Percentiles rank a stretch among this genome's conserved stretches.
Conservation (phyloP, 2,888 invertebrate species). For the Eilema depressum region DNA sequence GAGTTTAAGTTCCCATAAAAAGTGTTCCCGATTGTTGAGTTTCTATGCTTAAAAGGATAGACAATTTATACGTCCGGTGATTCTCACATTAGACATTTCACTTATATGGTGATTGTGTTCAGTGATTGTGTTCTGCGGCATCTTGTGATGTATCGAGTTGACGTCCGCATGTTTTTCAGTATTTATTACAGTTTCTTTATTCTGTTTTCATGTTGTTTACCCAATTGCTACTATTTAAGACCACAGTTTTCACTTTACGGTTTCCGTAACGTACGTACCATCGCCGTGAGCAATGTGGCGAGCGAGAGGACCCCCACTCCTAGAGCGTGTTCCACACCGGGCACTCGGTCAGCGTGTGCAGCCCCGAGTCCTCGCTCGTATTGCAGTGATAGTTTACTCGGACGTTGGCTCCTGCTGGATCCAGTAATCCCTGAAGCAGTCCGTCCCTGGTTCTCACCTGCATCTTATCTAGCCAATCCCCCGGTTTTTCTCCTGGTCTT, state of each 20-base stretch:
- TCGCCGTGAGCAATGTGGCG: too few species aligned
- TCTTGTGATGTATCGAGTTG: constrained; percentile 29
- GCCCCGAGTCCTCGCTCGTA: too few species aligned
- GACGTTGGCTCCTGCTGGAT: too few species aligned
- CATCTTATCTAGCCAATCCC: too few species aligned
- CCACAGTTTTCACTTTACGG: background rate
- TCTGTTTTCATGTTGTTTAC: constrained; percentile 10
- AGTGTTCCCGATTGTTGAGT: constrained; percentile 41
- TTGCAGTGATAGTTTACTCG: too few species aligned
- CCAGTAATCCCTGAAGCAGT: too few species aligned
- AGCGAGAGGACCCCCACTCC: too few species aligned
- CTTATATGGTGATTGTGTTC: constrained; percentile 21
- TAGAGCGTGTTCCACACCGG: too few species aligned
- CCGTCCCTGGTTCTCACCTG: too few species aligned
- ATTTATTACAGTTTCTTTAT: constrained; percentile 14
- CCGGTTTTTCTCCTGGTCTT: too few species aligned
- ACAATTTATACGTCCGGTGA: constrained; percentile 49
- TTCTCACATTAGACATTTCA: constrained; percentile 33
- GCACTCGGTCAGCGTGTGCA: too few species aligned
- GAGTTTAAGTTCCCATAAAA: constrained; percentile 52
- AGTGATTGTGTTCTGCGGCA: constrained; percentile 18
- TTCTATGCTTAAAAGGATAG: constrained; percentile 26
- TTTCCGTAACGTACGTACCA: too few species aligned
- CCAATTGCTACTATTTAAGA: background rate
- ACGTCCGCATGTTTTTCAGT: constrained; percentile 15